Conservation (phyloP, 2,797 vertebrate genomes). For the Tolypeutes matacus region DNA sequence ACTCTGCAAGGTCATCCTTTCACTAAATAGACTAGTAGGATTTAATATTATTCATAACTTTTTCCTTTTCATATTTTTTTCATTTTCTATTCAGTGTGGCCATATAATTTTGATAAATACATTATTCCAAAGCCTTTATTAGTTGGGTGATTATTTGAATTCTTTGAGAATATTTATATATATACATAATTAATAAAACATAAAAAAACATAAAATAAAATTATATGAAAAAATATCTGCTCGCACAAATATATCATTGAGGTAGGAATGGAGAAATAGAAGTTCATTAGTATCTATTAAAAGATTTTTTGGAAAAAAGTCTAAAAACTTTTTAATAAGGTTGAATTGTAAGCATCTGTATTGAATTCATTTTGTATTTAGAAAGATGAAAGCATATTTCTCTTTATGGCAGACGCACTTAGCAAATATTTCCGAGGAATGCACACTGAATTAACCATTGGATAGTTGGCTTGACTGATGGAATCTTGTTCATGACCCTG, state of each 20-base stretch:
- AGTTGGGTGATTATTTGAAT: background rate
- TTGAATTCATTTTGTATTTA: constrained; percentile 23
- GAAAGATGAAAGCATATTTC: constrained; percentile 49
- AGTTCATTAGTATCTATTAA: background rate
- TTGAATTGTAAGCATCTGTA: constrained; percentile 30
- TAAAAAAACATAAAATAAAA: background rate
- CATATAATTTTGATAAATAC: constrained; percentile 22
- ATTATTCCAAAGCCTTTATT: constrained; percentile 44
- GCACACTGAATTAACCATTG: constrained; percentile 90
- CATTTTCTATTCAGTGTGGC: constrained; percentile 9
- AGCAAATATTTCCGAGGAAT: constrained; percentile 82
- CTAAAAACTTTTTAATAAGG: background rate
- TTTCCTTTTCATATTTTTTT: constrained; percentile 33
- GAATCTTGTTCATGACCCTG: constrained; percentile 84
- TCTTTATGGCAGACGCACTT: constrained; percentile 71
- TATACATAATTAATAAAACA: background rate
- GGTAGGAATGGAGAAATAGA: constrained; percentile 7
- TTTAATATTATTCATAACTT: constrained; percentile 26
- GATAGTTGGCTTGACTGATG: constrained; percentile 85
- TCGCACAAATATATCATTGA: background rate
- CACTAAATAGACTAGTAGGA: background rate
- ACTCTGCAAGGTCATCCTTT: background rate
- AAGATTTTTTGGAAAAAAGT: constrained; percentile 27
- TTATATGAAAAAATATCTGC: constrained; percentile 30
- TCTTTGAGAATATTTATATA: constrained; percentile 20